Base-by-base conservation (phyloP, 2,113 vertebrate genomes). In the Bombycilla garrulus region DNA sequence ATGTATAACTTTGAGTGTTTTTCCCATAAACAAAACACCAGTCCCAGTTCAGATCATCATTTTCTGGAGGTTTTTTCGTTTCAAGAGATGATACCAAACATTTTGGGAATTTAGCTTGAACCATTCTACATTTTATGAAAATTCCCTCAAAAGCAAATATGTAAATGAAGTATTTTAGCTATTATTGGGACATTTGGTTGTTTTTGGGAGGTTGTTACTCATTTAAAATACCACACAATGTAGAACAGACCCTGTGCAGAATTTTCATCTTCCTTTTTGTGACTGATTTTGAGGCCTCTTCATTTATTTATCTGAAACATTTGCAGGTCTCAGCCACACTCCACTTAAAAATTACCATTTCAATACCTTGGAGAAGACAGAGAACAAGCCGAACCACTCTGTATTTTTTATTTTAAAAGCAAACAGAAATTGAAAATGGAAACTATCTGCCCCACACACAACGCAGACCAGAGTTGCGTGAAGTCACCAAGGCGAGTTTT, bases 381-480 rank as follows among this genome's bases (percentile, higher is more conserved):
- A 88, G 50, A 61, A 65, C 12, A 62, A 85, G 35, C 17, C 23
- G 9, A 79, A 48, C 18, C 28, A 22, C 23, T 13, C 10, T 2
- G 7, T 2, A 8, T 22, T 36, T 78, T 69, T 42, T 28, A 51
- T 73, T 84, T 84, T 14, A 57, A 66, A 65, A 70, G 14, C 29
- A 26, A 69, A 25, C 25, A 54, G 25, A 18, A 74, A 28, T 25
- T 12, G 29, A 47, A 82, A 61, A 20, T 2, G 12, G 44, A 10
- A 74, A 56, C 5, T 26, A 31, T 15, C 9, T 67, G 26, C 28
- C 65, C 24, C 6, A 2, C 3, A 9, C 13, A 3, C 5, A 47
- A 47, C 0, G 0, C 28, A 77, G 24, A 81, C 5, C 40, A 14
- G 13, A 83, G 10, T 1, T 3, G 1, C 33, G 35, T 14, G 25